A percentile compares a stretch with the other conserved stretches of the same genome.
Conservation (phyloP, 2,113 vertebrate genomes). For the Zosterops hypoxanthus region DNA sequence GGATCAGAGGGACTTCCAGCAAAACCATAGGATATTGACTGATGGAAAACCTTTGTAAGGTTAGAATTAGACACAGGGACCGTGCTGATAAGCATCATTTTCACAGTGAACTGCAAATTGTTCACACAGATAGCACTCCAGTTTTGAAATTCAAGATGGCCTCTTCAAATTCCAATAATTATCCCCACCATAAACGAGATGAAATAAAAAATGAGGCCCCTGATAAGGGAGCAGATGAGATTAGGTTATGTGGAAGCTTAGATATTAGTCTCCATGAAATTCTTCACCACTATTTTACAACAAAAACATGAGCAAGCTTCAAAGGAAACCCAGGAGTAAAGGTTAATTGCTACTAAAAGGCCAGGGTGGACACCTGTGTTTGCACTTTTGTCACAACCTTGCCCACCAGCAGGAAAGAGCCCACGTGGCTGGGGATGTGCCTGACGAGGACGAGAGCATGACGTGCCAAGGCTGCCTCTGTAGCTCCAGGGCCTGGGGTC, state of each 20-base stretch:
- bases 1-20: background rate
- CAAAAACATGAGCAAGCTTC: constrained; percentile 83
- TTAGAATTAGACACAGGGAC: background rate
- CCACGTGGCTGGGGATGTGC: constrained; percentile 71
- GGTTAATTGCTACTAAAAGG: constrained; percentile 89
- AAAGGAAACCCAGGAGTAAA: constrained; percentile 81
- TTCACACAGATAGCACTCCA: background rate
- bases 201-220: constrained; percentile 43
- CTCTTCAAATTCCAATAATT: constrained; percentile 49
- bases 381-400: constrained; percentile 75
- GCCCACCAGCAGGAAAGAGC: constrained; percentile 76
- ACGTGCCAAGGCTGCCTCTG: constrained; percentile 35
- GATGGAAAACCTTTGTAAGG: background rate
- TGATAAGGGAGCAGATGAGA: constrained; percentile 68
- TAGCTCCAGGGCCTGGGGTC: constrained; percentile 12
- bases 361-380: constrained; percentile 79
- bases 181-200: constrained; percentile 35
- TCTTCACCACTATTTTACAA: constrained; percentile 73
- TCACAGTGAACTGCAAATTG: background rate
- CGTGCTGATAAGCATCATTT: background rate
- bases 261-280: constrained; percentile 83
- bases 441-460: background rate
- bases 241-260: constrained; percentile 75
- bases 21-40: background rate
- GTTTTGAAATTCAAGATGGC: constrained; percentile 66